A percentile compares a stretch with the other conserved stretches of the same genome.
These are phyloP conservation scores for Caenorhabditis japonica DNA, from an alignment of 2,888 invertebrate species.

Conservation along the genomic window DNA sequence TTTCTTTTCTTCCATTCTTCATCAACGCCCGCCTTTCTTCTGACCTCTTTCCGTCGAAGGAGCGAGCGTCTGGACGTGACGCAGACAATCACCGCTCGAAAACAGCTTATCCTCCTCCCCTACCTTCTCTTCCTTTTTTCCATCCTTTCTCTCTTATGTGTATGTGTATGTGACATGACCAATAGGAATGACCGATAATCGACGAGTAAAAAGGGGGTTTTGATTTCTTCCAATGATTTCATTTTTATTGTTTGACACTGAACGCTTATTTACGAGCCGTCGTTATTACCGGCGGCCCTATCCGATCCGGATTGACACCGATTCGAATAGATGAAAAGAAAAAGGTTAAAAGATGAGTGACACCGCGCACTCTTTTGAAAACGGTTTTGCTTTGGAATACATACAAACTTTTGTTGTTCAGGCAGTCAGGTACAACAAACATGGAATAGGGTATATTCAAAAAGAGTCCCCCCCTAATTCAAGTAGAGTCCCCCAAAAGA, in stretches of 20 bases:
- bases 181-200: constrained; percentile 1
- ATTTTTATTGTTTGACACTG: no score
- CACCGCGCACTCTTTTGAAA: no score
- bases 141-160: no score
- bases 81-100: constrained; percentile 30
- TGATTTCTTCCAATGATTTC: no score
- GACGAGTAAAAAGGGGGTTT: background rate
- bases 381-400: no score
- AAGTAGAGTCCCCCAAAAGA: no score
- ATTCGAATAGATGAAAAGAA: constrained; percentile 11
- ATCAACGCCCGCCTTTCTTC: constrained; percentile 31
- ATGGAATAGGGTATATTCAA: no score
- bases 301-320: constrained; percentile 46
- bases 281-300: constrained; percentile 34
- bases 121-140: no score
- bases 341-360: constrained; percentile 9
- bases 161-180: constrained; percentile 45
- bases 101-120: constrained; percentile 48
- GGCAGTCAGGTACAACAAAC: no score
- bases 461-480: no score
- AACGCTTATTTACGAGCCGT: constrained; percentile 50
- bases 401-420: no score
- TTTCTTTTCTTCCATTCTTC: constrained; percentile 1
- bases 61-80: constrained; percentile 9
- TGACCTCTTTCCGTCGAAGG: constrained; percentile 22